Base-by-base conservation (phyloP, 2,113 vertebrate genomes). In the Speoplatyrhinus poulsoni region DNA sequence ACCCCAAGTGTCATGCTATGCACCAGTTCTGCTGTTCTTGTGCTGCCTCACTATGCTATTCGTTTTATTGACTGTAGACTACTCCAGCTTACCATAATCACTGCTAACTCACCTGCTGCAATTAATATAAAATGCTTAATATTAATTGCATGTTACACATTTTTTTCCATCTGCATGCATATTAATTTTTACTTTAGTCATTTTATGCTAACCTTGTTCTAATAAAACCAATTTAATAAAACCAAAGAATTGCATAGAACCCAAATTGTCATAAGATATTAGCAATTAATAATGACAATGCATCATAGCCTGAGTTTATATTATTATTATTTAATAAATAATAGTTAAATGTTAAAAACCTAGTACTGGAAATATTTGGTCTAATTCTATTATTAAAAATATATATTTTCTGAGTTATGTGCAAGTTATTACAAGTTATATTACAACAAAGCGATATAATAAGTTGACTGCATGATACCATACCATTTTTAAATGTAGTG, bases 41-140 rank as follows among this genome's bases (percentile, higher is more conserved):
- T 89, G 80, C 86, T 90, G 83, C 85, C 79, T 89, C 84, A 87
- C 81, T 82, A 52, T 69, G 73, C 68, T 70, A 46, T 46, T 75
- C 19, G 62, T 76, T 19, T 12, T 55, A 52, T 7, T 48, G 26
- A 52, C 26, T 3, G 7, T 67, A 26, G 26, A 26, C 26, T 26
- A 55, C 11, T 69, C 54, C 13, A 53, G 46, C 8, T 65, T 46
- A 49, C 11, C 47, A 2, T 50, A 11, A 46, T 65, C 54, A 49
- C 59, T 33, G 1, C 8, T 56, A 49, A 32, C 47, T 65, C 60
- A 58, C 17, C 26, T 6, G 16, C 19, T 19, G 17, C 3, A 11
- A 16, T 19, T 55, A 9, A 13, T 52, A 41, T 57, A 32, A 46
- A 26, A 26, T 26, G 26, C 26, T 3, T 55, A 9, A 13, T 52